Percentiles rank a stretch among this genome's conserved stretches.
Conservation (phyloP, 2,797 vertebrate genomes). For the Eulemur mongoz region DNA sequence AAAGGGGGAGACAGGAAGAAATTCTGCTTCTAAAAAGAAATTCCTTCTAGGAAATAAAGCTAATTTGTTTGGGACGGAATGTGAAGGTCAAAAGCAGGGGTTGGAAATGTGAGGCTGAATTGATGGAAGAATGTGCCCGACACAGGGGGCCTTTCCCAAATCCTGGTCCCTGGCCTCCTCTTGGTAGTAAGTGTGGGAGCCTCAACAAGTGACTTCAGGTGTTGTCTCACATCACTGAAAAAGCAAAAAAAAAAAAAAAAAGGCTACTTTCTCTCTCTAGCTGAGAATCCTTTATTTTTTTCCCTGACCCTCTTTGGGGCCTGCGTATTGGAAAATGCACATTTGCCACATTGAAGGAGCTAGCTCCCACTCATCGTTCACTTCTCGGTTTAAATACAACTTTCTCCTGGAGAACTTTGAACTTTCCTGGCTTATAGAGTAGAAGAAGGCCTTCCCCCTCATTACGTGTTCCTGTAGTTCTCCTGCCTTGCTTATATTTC, state of each 20-base stretch:
- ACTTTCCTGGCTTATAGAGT: background rate
- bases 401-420: background rate
- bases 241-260: background rate
- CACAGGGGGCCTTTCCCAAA: background rate
- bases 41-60: background rate
- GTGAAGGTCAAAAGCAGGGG: background rate
- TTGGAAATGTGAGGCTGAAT: background rate
- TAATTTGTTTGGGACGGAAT: background rate
- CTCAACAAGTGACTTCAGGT: background rate
- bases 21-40: background rate
- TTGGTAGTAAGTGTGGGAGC: background rate
- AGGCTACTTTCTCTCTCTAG: background rate
- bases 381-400: background rate
- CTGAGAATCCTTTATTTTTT: background rate
- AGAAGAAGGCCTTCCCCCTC: background rate
- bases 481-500: background rate
- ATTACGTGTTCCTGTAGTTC: background rate
- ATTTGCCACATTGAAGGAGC: background rate
- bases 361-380: background rate
- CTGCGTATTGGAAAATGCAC: background rate
- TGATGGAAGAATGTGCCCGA: background rate
- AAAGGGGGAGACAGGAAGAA: background rate
- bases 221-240: background rate
- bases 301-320: background rate
- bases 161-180: background rate